Percentiles rank a stretch among this genome's conserved stretches.
phyloP scores from a whole-genome alignment of 2,888 invertebrate genomes.

The Apocheima hispidaria region DNA sequence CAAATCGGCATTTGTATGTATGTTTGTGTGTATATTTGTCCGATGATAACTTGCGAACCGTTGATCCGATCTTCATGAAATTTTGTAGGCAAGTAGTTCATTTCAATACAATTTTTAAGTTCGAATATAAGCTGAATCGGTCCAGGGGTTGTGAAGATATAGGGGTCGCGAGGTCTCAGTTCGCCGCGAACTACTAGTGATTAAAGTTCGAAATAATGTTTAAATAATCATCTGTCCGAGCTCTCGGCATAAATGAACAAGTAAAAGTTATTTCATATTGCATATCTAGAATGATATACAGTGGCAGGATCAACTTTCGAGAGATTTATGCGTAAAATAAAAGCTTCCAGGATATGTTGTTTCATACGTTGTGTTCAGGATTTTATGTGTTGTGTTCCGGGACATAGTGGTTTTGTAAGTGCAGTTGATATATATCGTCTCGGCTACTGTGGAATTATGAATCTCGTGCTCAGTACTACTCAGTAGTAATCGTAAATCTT shows the following conservation, averaged over 20 bases:
- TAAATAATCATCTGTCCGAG: constrained; percentile 12
- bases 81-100: too few species aligned
- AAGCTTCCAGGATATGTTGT: constrained; percentile 35
- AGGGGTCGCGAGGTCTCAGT: too few species aligned
- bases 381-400: constrained; percentile 22
- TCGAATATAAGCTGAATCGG: too few species aligned
- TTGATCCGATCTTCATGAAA: too few species aligned
- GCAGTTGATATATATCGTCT: constrained; percentile 8
- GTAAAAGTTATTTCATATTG: constrained; percentile 39
- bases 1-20: too few species aligned
- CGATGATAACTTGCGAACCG: too few species aligned
- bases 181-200: too few species aligned
- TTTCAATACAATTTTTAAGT: too few species aligned
- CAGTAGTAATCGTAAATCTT: constrained; percentile 1
- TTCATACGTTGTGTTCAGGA: constrained; percentile 12
- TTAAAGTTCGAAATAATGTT: too few species aligned
- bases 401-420: constrained; percentile 9
- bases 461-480: neutral
- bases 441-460: neutral
- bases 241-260: constrained; percentile 18
- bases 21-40: too few species aligned
- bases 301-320: constrained; percentile 30
- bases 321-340: constrained; percentile 38
- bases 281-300: constrained; percentile 38
- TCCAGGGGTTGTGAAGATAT: too few species aligned